A percentile compares a stretch with the other conserved stretches of the same genome.
Conservation (phyloP, 2,888 invertebrate species). For the Busseola fusca region DNA sequence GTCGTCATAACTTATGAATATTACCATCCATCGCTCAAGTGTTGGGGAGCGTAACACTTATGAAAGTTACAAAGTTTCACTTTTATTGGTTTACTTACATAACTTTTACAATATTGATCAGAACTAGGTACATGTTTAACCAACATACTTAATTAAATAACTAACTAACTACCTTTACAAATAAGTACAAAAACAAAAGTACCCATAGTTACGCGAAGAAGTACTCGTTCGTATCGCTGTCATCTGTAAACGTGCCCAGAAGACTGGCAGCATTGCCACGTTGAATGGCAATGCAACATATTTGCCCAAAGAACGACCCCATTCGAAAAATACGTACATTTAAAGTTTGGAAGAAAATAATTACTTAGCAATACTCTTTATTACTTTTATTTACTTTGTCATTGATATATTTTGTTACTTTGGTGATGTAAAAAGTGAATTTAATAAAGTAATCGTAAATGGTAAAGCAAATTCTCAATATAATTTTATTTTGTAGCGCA, state of each 20-base stretch:
- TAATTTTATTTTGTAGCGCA: slow-evolving; percentile 12
- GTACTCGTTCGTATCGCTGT: neutral
- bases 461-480: slow-evolving; percentile 15
- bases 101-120: neutral
- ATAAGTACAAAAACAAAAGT: neutral
- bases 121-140: too few species aligned
- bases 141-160: neutral
- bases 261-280: too few species aligned
- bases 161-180: neutral
- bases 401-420: slow-evolving; percentile 4
- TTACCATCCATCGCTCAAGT: neutral
- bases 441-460: slow-evolving; percentile 4
- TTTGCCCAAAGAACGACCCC: neutral
- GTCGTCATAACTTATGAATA: neutral
- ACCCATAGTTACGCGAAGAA: neutral
- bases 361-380: neutral
- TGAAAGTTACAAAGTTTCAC: neutral
- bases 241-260: neutral
- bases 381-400: neutral
- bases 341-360: neutral
- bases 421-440: slow-evolving; percentile 1
- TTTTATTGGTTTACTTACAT: neutral
- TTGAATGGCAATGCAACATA: neutral
- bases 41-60: neutral
- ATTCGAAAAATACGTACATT: neutral